These are phyloP conservation scores for Pagetopsis macropterus DNA, from an alignment of 2,797 vertebrate species.

Conservation along the genomic window DNA sequence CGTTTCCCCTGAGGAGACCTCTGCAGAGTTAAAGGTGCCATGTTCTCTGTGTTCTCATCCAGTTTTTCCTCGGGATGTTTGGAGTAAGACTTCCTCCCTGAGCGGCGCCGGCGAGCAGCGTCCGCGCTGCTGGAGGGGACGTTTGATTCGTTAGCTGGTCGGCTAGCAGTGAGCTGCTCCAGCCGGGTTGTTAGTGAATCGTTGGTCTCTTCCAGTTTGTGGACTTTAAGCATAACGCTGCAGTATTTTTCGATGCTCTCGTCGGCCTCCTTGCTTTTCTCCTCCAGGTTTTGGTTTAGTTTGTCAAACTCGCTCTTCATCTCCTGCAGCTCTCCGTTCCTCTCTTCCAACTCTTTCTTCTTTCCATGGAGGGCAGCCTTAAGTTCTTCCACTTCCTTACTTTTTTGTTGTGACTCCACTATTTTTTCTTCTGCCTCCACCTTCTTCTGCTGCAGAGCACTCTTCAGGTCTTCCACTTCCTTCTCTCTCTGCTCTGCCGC, in stretches of 20 bases:
- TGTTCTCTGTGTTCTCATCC: conserved; percentile 55
- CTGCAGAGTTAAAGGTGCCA: conserved; percentile 38
- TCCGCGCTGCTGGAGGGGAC: conserved; percentile 58
- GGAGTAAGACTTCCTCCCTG: conserved; percentile 55
- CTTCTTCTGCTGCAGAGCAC: conserved; percentile 79
- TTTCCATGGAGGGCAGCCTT: conserved; percentile 76
- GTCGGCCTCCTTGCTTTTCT: conserved; percentile 86
- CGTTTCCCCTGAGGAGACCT: conserved; percentile 78
- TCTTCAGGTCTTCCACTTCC: conserved; percentile 74
- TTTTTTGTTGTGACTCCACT: conserved; percentile 1
- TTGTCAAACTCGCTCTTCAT: conserved; percentile 81
- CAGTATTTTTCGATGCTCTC: conserved; percentile 92
- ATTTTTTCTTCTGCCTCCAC: conserved; percentile 58
- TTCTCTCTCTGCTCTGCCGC: conserved; percentile 65
- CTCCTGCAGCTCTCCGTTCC: conserved; percentile 62
- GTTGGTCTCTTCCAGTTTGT: conserved; percentile 89
- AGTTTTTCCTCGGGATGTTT: conserved; percentile 43
- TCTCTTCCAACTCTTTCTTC: conserved; percentile 80
- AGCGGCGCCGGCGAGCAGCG: conserved; percentile 32
- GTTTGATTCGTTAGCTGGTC: conserved; percentile 51
- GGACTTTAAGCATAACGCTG: conserved; percentile 85
- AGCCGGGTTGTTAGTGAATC: conserved; percentile 83
- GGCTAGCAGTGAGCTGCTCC: conserved; percentile 72
- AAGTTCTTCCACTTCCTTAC: conserved; percentile 65
- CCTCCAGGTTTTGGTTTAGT: conserved; percentile 81